A percentile compares a stretch with the other conserved stretches of the same genome.
Conservation (phyloP, 2,113 vertebrate species). For the Halichoeres trimaculatus region DNA sequence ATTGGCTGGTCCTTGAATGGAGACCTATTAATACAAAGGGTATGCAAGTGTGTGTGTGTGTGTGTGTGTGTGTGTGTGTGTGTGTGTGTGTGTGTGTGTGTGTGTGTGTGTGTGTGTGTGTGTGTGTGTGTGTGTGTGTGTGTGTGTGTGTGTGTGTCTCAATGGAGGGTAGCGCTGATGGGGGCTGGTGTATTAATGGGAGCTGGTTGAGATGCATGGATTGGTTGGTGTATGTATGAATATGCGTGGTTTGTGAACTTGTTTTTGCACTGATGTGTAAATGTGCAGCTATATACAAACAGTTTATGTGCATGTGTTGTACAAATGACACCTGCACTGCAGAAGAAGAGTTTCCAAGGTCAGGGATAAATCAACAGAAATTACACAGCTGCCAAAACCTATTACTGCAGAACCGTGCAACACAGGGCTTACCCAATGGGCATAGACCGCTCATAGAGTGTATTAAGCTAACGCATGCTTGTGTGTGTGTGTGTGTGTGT, state of each 20-base stretch:
- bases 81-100: no score
- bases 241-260: constrained; percentile 11
- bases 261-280: neutral
- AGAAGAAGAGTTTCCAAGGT: constrained; percentile 75
- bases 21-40: constrained; percentile 47
- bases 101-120: no score
- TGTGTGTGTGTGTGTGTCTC: no score
- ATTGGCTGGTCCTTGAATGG: constrained; percentile 36
- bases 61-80: neutral
- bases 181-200: constrained; percentile 10
- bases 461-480: constrained; percentile 30
- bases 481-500: neutral
- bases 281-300: neutral
- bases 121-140: neutral
- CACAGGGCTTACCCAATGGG: constrained; percentile 57
- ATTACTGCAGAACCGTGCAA: constrained; percentile 73
- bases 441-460: constrained; percentile 42
- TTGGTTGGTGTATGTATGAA: neutral
- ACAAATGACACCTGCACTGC: constrained; percentile 63
- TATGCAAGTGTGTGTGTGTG: constrained; percentile 25
- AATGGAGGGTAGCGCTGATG: neutral
- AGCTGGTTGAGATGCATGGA: neutral
- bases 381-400: constrained; percentile 83
- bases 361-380: constrained; percentile 80
- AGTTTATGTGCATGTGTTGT: constrained; percentile 18